phyloP scores from a whole-genome alignment of 1,140 invertebrate species.

The Megalonaias nervosa region DNA sequence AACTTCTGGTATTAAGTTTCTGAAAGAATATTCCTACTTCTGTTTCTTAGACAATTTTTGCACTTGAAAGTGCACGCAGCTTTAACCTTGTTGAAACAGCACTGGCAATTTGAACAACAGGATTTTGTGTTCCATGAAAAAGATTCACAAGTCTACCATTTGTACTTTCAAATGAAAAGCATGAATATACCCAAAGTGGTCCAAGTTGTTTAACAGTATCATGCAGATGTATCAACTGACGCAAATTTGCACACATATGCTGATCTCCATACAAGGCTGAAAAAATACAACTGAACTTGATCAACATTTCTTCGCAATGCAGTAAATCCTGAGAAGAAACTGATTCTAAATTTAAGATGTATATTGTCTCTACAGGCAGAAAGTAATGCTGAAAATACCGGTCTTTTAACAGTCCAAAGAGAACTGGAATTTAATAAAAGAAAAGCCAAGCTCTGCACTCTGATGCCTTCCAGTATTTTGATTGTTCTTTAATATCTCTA shows the following conservation, averaged over 20 bases:
- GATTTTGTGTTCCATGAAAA: too few relatives aligned
- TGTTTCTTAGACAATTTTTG: too few relatives aligned
- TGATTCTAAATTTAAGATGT: slow-evolving; percentile 20
- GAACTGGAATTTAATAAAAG: slow-evolving; percentile 21
- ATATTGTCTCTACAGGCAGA: slow-evolving; percentile 21
- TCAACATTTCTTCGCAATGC: slow-evolving; percentile 18
- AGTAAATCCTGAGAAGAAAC: slow-evolving; percentile 5
- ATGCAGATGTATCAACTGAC: slow-evolving; percentile 21
- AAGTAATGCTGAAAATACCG: slow-evolving; percentile 15
- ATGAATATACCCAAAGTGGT: slow-evolving; percentile 31
- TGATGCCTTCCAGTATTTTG: slow-evolving; percentile 23
- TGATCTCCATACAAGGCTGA: slow-evolving; percentile 18
- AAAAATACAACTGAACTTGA: slow-evolving; percentile 20
- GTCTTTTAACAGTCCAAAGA: slow-evolving; percentile 15
- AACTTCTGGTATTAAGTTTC: too few relatives aligned
- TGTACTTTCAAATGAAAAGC: slow-evolving; percentile 33
- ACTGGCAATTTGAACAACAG: too few relatives aligned
- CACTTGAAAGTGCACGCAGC: too few relatives aligned
- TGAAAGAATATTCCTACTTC: too few relatives aligned
- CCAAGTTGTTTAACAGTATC: slow-evolving; percentile 22
- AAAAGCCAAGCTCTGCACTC: slow-evolving; percentile 26
- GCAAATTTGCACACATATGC: slow-evolving; percentile 30
- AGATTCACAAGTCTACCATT: too few relatives aligned
- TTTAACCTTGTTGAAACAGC: too few relatives aligned
- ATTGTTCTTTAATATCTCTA: slow-evolving; percentile 20